phyloP scores from a whole-genome alignment of 1,140 invertebrate genomes.

The Arctopsyche grandis region DNA sequence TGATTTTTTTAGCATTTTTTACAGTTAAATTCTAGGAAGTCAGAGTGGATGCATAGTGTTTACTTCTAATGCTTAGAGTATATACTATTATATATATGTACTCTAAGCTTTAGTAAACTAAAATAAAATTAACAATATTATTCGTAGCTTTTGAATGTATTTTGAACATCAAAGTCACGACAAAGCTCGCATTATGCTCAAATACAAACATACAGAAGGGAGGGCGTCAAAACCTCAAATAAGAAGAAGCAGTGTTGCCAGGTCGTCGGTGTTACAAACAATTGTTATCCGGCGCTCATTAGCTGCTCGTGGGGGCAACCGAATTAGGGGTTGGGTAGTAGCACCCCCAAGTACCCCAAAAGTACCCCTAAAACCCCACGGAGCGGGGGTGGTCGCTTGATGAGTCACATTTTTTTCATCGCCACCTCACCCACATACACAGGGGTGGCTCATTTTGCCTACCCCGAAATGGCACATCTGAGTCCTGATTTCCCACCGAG shows the following conservation, averaged over 20 bases:
- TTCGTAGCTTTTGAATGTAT: too few species aligned
- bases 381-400: conserved; percentile 37
- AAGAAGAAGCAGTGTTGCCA: conserved; percentile 33
- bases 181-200: too few species aligned
- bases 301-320: conserved; percentile 24
- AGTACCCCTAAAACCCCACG: not conserved
- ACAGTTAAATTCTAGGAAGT: too few species aligned
- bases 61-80: too few species aligned
- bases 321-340: not conserved
- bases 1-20: too few species aligned
- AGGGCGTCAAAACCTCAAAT: not conserved
- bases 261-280: conserved; percentile 47
- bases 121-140: too few species aligned
- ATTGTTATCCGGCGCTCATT: conserved; percentile 42
- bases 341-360: conserved; percentile 1
- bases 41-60: too few species aligned
- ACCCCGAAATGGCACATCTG: conserved; percentile 13
- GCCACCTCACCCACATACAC: conserved; percentile 10
- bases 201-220: not conserved
- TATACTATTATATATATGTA: too few species aligned
- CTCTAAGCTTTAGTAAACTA: too few species aligned
- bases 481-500: conserved; percentile 7
- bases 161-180: too few species aligned
- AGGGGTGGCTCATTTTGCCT: conserved; percentile 18
- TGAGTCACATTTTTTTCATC: conserved; percentile 53